Evolutionary conservation across 2,113 vertebrate species (phyloP).

Genomic region (Trachemys scripta): DNA sequence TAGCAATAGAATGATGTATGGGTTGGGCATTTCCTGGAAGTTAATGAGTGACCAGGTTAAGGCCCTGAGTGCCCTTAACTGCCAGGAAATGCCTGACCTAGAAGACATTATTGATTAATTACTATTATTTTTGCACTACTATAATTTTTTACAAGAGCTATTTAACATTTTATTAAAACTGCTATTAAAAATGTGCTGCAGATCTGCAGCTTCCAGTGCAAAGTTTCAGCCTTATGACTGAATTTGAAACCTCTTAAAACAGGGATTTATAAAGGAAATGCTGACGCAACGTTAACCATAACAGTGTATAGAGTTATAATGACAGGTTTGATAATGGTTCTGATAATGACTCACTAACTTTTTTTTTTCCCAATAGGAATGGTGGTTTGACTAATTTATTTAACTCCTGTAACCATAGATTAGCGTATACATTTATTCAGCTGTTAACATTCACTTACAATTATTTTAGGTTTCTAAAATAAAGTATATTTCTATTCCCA

Average conservation of each 20-base stretch:
- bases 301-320: neutral
- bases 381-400: constrained; percentile 60
- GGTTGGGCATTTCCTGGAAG: neutral
- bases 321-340: constrained; percentile 40
- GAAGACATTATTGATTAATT: neutral
- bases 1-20: neutral
- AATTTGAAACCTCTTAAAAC: neutral
- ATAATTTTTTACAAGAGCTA: neutral
- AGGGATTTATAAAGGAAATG: constrained; percentile 28
- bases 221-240: constrained; percentile 6
- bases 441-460: constrained; percentile 71
- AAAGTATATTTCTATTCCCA: constrained; percentile 57
- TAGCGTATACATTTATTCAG: constrained; percentile 37
- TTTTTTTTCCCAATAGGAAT: constrained; percentile 22
- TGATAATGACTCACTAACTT: constrained; percentile 21
- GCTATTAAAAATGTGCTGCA: neutral
- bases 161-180: neutral
- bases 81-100: neutral
- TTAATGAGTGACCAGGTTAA: neutral
- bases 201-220: neutral
- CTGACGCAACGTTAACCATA: neutral
- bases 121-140: neutral
- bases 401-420: constrained; percentile 46
- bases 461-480: constrained; percentile 66
- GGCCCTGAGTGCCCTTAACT: accelerated